Percentiles rank a stretch among this genome's conserved stretches.
phyloP scores from a whole-genome alignment of 2,113 vertebrate species.

The Actenoides hombroni region DNA sequence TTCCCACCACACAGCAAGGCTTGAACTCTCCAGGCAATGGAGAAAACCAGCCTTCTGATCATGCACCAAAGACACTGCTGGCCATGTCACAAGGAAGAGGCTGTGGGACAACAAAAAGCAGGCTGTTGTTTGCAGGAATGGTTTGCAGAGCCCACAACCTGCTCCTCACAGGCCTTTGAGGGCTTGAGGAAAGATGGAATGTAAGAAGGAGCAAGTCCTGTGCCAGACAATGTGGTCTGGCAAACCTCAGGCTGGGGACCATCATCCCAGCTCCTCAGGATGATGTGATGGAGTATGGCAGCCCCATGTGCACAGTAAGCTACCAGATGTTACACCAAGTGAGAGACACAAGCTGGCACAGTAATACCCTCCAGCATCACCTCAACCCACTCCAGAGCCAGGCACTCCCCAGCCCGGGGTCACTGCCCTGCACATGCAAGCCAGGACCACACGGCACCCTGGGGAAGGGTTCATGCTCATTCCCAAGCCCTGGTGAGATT shows the following conservation, averaged over 20 bases:
- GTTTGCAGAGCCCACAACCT: background rate
- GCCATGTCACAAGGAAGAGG: background rate
- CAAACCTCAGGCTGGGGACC: background rate
- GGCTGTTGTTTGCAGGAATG: background rate
- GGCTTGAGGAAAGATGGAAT: background rate
- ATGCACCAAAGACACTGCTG: background rate
- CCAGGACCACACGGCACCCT: accelerated
- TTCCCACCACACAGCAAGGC: background rate
- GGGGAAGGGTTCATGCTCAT: background rate
- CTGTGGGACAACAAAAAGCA: background rate
- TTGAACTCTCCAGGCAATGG: background rate
- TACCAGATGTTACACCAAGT: background rate
- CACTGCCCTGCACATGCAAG: accelerated
- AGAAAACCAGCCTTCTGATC: background rate
- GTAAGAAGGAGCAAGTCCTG: background rate
- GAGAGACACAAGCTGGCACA: background rate
- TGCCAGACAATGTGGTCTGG: background rate
- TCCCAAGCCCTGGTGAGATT: background rate
- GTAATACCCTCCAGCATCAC: background rate
- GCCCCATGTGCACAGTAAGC: accelerated
- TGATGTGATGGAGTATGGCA: background rate
- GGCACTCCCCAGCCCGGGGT: accelerated
- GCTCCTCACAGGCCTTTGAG: background rate
- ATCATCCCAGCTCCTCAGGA: background rate
- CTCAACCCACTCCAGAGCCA: background rate